phyloP scores from a whole-genome alignment of 1,140 invertebrate species.

The Conus ventricosus region DNA sequence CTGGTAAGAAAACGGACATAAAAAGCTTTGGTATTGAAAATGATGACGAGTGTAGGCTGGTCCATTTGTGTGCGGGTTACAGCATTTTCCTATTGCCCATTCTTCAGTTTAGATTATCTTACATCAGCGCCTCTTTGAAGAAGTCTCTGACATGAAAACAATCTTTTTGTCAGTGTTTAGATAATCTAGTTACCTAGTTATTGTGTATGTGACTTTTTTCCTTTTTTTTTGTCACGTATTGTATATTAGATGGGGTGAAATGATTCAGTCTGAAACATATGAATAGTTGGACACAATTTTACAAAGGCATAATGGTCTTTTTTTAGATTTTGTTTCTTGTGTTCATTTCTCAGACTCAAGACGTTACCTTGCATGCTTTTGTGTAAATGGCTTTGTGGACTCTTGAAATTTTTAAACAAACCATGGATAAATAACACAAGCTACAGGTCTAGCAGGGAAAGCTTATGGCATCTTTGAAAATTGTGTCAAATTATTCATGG shows the following conservation, averaged over 20 bases:
- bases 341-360: neutral
- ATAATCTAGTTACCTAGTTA: conserved; percentile 27
- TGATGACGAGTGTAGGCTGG: neutral
- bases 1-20: too few species aligned
- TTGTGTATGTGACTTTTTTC: conserved; percentile 27
- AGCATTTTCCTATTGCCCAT: neutral
- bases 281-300: neutral
- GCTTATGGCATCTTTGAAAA: neutral
- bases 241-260: conserved; percentile 29
- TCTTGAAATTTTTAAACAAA: neutral
- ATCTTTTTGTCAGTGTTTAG: conserved; percentile 27
- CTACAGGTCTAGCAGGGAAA: too few species aligned
- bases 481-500: neutral
- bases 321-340: neutral
- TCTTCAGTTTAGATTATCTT: neutral
- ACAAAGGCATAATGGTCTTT: neutral
- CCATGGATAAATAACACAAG: neutral
- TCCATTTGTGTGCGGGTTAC: neutral
- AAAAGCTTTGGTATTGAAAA: neutral
- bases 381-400: neutral
- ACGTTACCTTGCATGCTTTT: neutral
- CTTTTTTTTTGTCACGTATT: neutral
- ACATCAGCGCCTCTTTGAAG: conserved; percentile 13
- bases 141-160: conserved; percentile 25
- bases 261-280: neutral